These are phyloP conservation scores for Proctacanthus coquilletti DNA, from an alignment of 1,140 invertebrate species.

Conservation along the genomic window DNA sequence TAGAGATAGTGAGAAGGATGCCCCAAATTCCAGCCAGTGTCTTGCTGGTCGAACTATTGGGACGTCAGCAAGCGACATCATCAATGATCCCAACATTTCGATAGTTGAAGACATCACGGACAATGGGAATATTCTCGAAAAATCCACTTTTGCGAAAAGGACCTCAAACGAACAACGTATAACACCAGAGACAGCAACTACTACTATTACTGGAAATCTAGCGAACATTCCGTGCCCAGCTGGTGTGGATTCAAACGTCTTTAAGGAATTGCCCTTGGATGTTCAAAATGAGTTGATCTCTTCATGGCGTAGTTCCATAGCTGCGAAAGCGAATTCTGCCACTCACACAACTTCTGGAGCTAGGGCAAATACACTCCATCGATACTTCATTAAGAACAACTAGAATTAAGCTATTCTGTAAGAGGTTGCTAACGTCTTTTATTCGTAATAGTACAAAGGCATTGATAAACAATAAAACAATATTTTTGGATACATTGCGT, in stretches of 20 bases:
- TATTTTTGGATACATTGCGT: no score
- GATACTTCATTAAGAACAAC: conserved; percentile 48
- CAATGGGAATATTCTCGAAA: no score
- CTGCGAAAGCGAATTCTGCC: conserved; percentile 13
- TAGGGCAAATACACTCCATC: conserved; percentile 37
- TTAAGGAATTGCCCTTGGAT: conserved; percentile 40
- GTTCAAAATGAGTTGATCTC: conserved; percentile 43
- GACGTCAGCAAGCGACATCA: no score
- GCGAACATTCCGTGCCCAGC: conserved; percentile 31
- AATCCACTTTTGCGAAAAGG: no score
- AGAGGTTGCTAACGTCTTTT: no score
- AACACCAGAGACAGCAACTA: conserved; percentile 16
- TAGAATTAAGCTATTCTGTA: conserved; percentile 25
- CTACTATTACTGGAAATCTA: conserved; percentile 10
- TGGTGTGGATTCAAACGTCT: conserved; percentile 42
- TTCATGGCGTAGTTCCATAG: conserved; percentile 38
- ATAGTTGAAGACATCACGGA: no score
- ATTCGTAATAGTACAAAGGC: no score
- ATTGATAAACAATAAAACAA: no score
- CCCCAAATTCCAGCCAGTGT: no score
- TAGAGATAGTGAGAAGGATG: conserved; percentile 35
- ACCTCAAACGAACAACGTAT: no score
- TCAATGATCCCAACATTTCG: no score
- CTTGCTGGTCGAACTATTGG: no score
- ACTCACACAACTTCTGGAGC: conserved; percentile 17